Conservation (phyloP, 2,797 vertebrate genomes). For the Loriculus beryllinus region DNA sequence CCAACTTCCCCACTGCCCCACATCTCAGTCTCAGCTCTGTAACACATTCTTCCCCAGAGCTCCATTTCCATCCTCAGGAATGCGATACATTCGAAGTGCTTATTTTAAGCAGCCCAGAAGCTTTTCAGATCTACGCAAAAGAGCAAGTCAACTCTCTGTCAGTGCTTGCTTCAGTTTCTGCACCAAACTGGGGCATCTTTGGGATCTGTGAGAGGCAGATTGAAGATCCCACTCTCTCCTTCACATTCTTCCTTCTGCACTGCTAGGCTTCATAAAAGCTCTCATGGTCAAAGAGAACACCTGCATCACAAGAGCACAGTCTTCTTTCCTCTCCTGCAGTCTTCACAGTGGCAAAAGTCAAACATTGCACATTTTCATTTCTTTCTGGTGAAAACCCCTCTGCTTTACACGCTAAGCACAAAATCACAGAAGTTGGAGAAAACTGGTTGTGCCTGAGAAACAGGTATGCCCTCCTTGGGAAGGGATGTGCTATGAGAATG, state of each 20-base stretch:
- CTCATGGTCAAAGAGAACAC: not conserved
- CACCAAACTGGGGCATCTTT: not conserved
- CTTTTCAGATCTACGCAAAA: not conserved
- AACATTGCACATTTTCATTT: rapidly evolving
- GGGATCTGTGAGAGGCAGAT: not conserved
- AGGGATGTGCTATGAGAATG: not conserved
- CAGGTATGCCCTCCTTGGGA: not conserved
- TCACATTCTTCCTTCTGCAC: not conserved
- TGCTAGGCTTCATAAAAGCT: not conserved
- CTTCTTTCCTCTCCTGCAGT: not conserved
- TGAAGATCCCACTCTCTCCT: not conserved
- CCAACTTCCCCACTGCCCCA: not conserved
- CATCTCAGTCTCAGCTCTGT: not conserved
- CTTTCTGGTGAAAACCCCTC: not conserved
- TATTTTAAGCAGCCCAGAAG: not conserved
- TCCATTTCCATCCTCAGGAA: not conserved
- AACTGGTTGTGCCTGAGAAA: not conserved
- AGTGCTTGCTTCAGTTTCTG: not conserved
- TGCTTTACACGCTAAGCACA: rapidly evolving
- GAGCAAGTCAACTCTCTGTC: not conserved
- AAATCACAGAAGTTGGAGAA: not conserved
- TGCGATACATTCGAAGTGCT: not conserved
- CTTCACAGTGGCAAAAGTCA: not conserved
- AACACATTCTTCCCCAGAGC: rapidly evolving
- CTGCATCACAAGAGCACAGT: rapidly evolving